Percentiles rank a stretch among this genome's conserved stretches.
phyloP scores from a whole-genome alignment of 2,113 vertebrate genomes.

The Serilophus lunatus region DNA sequence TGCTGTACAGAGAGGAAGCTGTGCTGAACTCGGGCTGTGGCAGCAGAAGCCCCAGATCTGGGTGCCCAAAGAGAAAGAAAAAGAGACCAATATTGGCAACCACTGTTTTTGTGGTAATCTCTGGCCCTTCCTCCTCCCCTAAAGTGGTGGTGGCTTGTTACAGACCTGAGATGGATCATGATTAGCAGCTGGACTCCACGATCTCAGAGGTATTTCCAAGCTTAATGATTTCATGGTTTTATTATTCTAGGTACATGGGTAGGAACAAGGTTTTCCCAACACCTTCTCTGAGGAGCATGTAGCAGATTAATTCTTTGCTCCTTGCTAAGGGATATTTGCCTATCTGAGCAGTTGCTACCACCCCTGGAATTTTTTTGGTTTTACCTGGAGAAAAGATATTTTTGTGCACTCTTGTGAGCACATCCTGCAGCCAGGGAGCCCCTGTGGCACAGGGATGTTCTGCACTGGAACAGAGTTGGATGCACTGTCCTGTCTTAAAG shows the following conservation, averaged over 20 bases:
- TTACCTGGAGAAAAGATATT: background rate
- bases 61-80: no score
- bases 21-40: background rate
- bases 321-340: background rate
- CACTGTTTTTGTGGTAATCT: background rate
- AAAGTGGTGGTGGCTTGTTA: background rate
- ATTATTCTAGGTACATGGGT: background rate
- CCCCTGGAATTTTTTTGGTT: background rate
- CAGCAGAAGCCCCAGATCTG: background rate
- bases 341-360: background rate
- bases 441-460: background rate
- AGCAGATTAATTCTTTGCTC: background rate
- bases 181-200: fast-evolving
- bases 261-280: background rate
- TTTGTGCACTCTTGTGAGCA: background rate
- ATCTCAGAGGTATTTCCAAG: fast-evolving
- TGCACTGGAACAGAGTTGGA: background rate
- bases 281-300: background rate
- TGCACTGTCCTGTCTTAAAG: background rate
- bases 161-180: background rate
- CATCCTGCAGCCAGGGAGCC: background rate
- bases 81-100: background rate
- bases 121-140: background rate
- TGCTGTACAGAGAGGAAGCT: background rate
- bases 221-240: background rate